Base-by-base conservation (phyloP, 2,797 vertebrate species). In the Myotis daubentonii region DNA sequence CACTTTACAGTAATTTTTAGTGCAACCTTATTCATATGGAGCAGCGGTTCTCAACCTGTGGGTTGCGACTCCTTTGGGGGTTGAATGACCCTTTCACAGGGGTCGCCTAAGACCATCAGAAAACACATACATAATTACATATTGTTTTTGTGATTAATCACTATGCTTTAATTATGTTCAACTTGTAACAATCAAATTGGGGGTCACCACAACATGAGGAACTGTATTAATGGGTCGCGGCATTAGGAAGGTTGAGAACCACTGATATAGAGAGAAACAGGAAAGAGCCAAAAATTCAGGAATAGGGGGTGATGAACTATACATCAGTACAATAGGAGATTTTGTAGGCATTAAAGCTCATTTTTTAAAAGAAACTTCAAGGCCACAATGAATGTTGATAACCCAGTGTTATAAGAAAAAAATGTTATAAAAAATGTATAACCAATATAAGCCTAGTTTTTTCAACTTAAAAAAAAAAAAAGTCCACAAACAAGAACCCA, bases 221-320 rank as follows among this genome's bases (percentile, higher is more conserved):
- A 44, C 41, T 44, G 41, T 44, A 44, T 44, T 44, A 10, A 44
- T 2, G 2, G 41, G 9, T 44, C 9, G 2, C 9, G 41, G 41
- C 41, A 44, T 44, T 44, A 44, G 41, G 41, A 44, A 44, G 41
- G 9, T 44, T 44, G 41, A 44, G 41, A 44, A 44, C 41, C 41
- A 41, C 41, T 44, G 41, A 44, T 44, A 87, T 49, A 74, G 30
- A 55, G 75, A 89, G 72, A 94, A 94, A 93, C 11, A 38, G 12
- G 15, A 87, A 96, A 86, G 19, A 86, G 49, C 47, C 44, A 87
- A 87, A 75, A 83, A 91, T 74, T 90, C 20, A 93, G 75, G 47
- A 66, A 88, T 11, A 55, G 11, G 53, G 12, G 22, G 25, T 68
- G 30, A 83, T 62, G 74, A 92, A 86, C 53, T 16, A 87, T 30